Conservation (phyloP, 2,888 invertebrate species). For the Epinotia ramella region DNA sequence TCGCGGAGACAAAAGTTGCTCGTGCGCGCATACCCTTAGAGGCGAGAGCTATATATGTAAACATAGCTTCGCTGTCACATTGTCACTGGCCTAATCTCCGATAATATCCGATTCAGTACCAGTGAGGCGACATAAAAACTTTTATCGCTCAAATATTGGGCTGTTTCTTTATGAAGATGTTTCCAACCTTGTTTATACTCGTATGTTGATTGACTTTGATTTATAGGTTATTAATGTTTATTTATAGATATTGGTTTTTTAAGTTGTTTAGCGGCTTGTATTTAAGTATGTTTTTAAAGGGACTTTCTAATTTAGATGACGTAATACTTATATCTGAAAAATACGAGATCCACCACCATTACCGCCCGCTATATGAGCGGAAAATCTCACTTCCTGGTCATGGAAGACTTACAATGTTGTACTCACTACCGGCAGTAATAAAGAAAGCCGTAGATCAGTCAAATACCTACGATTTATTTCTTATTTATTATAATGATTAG, state of each 20-base stretch:
- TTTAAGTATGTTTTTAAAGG: not conserved
- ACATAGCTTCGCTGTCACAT: slow-evolving; percentile 10
- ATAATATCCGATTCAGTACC: slow-evolving; percentile 30
- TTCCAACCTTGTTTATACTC: slow-evolving; percentile 14
- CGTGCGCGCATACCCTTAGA: too few species aligned
- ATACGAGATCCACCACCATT: too few species aligned
- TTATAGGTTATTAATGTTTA: slow-evolving; percentile 33
- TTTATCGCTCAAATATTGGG: slow-evolving; percentile 46
- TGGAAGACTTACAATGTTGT: too few species aligned
- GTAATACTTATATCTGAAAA: too few species aligned
- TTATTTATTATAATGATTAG: too few species aligned
- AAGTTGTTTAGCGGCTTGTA: slow-evolving; percentile 4
- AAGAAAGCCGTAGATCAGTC: too few species aligned
- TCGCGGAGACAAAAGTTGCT: too few species aligned
- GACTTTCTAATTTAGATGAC: not conserved
- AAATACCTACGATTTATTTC: too few species aligned
- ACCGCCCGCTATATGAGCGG: too few species aligned
- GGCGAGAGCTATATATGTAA: too few species aligned
- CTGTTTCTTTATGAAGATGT: slow-evolving; percentile 43
- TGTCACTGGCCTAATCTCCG: not conserved
- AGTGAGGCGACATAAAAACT: slow-evolving; percentile 43
- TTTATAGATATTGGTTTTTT: slow-evolving; percentile 25
- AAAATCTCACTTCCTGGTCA: too few species aligned
- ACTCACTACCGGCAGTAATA: too few species aligned
- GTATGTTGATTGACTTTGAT: slow-evolving; percentile 42